phyloP scores from a whole-genome alignment of 2,113 vertebrate species.

The Romanogobio albipinnatus region DNA sequence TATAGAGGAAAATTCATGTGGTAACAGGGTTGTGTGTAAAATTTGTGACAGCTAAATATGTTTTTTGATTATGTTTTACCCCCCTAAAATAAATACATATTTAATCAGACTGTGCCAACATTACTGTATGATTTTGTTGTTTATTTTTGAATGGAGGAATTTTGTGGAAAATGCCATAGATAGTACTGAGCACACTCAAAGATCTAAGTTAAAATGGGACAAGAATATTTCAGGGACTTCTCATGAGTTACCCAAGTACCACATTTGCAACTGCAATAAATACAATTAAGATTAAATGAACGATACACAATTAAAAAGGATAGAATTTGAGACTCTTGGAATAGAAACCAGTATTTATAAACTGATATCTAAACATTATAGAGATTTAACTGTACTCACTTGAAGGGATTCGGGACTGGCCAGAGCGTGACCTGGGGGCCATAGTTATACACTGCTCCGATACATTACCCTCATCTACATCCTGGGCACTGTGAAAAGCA shows the following conservation, averaged over 20 bases:
- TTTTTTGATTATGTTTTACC: too few relatives aligned
- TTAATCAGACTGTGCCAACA: too few relatives aligned
- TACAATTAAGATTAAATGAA: neutral
- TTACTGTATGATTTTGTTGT: too few relatives aligned
- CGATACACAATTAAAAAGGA: neutral
- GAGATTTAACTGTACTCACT: conserved; percentile 58
- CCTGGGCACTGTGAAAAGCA: conserved; percentile 68
- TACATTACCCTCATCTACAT: conserved; percentile 70
- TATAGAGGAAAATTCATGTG: too few relatives aligned
- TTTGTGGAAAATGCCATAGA: neutral
- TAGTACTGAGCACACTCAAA: neutral
- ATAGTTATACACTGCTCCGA: conserved; percentile 58
- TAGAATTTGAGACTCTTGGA: neutral
- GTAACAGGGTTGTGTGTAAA: too few relatives aligned
- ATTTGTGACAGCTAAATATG: too few relatives aligned
- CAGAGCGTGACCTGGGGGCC: conserved; percentile 54
- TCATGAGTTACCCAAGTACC: neutral
- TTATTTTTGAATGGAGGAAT: too few relatives aligned
- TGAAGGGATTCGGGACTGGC: conserved; percentile 45
- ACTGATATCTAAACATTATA: neutral
- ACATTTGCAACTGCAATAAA: neutral
- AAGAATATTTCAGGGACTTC: neutral
- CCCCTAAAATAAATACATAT: too few relatives aligned
- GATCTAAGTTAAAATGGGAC: neutral
- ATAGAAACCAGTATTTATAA: neutral